Evolutionary conservation across 1,140 invertebrate species (phyloP), one percentile per base, ranked within the genome.

Genomic region (Fopius arisanus): DNA sequence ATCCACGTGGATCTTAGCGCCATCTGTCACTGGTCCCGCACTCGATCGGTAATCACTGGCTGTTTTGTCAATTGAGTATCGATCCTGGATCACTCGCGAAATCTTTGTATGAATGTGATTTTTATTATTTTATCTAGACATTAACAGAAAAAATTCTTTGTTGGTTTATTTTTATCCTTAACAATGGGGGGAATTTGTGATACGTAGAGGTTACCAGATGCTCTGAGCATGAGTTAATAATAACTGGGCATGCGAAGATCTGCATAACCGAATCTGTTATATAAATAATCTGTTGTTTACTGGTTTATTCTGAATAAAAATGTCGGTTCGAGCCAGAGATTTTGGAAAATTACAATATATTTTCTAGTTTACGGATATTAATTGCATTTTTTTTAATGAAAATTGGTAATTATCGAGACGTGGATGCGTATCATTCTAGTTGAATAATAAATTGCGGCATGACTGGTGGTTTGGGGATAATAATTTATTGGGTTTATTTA

Each of bases 251-350:
- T 43, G 3, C n/a, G 3, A 19, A 51, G 31, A 51, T 29, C 9
- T 59, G 37, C 62, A 48, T 62, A 14, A 31, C 31, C 31, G 69
- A 70, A 62, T 70, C 23, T 62, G 69, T 62, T 70, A 70, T 62
- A 70, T 59, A 70, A 59, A 70, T 70, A 37, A 33, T 59, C 29
- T 19, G 14, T 33, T 70, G 69, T 70, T 70, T 70, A 70, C 69
- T 23, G 51, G 37, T 51, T 51, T 51, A 37, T 23, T 70, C 51
- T 62, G 59, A 70, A 70, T 59, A 63, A 59, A 70, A 70, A 33
- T 9, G 48, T 19, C 12, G 9, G 33, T 40, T 40, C 19, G 41
- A 69, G 67, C 31, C 51, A 51, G 37, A 69, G 14, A 69, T n/a
- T 69, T n/a, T n/a, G n/a, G n/a, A n/a, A n/a, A n/a, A n/a, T n/a